phyloP scores from a whole-genome alignment of 2,113 vertebrate species.

The Piaya cayana region DNA sequence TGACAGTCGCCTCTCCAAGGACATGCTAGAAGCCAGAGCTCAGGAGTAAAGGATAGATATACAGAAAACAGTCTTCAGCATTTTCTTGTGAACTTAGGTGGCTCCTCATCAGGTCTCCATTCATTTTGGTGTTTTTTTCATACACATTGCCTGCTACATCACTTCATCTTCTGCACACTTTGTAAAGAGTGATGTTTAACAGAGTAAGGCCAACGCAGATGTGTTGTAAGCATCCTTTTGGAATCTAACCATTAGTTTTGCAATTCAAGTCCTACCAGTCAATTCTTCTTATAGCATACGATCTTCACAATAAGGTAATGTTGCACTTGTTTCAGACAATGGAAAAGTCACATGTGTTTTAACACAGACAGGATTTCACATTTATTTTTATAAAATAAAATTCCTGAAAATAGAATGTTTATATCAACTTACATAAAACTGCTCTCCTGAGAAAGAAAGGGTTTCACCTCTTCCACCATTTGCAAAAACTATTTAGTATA shows the following conservation, averaged over 20 bases:
- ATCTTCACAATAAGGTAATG: background rate
- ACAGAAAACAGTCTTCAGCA: fast-evolving
- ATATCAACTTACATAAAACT: background rate
- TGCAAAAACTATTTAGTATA: background rate
- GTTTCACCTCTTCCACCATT: background rate
- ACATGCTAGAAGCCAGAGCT: background rate
- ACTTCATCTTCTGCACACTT: background rate
- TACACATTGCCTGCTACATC: background rate
- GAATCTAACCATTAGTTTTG: background rate
- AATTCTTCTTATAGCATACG: background rate
- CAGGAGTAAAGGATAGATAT: background rate
- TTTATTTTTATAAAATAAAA: background rate
- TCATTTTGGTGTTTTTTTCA: background rate
- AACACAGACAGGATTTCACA: background rate
- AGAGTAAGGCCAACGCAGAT: background rate
- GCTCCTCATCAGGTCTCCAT: background rate
- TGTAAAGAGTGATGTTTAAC: background rate
- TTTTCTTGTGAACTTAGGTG: background rate
- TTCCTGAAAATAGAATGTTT: background rate
- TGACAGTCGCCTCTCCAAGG: background rate
- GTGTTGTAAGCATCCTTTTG: background rate
- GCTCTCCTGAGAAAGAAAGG: background rate
- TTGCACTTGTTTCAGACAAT: background rate
- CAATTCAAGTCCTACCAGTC: background rate
- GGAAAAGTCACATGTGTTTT: background rate